Conservation (phyloP, 2,113 vertebrate genomes). For the Pteronura brasiliensis region DNA sequence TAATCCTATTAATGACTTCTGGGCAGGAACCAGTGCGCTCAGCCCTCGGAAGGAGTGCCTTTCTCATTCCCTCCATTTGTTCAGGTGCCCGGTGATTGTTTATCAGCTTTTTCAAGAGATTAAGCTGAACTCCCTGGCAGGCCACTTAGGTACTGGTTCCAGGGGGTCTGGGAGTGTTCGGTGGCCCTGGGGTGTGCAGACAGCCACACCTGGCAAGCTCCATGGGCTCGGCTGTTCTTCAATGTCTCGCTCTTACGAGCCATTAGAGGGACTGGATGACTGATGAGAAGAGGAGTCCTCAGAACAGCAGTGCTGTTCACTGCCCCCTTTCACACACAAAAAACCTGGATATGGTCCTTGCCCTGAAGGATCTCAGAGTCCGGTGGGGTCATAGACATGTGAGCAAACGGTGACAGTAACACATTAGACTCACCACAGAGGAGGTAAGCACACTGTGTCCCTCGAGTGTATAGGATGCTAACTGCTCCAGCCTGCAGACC, state of each 20-base stretch:
- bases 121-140: conserved; percentile 32
- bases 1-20: conserved; percentile 69
- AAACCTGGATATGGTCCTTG: neutral
- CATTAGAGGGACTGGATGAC: neutral
- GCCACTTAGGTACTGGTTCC: conserved; percentile 18
- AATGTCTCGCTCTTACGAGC: neutral
- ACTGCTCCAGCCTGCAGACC: neutral
- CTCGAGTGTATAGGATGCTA: neutral
- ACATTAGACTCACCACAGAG: neutral
- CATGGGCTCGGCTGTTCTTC: neutral
- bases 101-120: conserved; percentile 74
- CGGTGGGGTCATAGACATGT: neutral
- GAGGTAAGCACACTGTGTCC: neutral
- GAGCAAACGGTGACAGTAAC: neutral
- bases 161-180: neutral
- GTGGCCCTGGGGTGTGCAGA: neutral
- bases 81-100: conserved; percentile 66
- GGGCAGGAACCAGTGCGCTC: conserved; percentile 30
- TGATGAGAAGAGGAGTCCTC: neutral
- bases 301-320: too few relatives aligned
- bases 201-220: neutral
- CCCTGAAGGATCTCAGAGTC: neutral
- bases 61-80: conserved; percentile 50
- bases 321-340: neutral
- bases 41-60: conserved; percentile 34